Evolutionary conservation across 2,113 vertebrate genomes (phyloP).

Genomic region (Saguinus imperator): DNA sequence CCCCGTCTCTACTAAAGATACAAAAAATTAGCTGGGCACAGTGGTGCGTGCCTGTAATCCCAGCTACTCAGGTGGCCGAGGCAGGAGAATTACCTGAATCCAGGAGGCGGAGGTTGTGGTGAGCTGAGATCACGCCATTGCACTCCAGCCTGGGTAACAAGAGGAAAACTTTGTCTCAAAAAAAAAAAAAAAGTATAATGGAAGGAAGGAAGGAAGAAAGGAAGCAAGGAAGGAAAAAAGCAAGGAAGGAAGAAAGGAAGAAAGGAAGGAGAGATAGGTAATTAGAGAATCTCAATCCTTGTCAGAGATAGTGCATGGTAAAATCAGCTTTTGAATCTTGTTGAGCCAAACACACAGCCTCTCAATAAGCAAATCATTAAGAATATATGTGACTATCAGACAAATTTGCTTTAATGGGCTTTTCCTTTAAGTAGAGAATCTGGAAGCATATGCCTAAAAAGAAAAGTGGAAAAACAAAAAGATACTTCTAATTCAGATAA

Average conservation of each 20-base stretch:
- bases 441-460: not conserved
- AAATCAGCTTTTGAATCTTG: not conserved
- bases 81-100: too few relatives aligned
- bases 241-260: fast-evolving
- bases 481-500: not conserved
- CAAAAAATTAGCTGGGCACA: too few relatives aligned
- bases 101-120: too few relatives aligned
- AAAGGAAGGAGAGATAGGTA: not conserved
- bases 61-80: too few relatives aligned
- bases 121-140: too few relatives aligned
- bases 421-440: not conserved
- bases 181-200: too few relatives aligned
- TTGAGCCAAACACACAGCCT: not conserved
- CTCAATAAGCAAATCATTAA: not conserved
- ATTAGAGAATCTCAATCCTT: constrained; percentile 15
- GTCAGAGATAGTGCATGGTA: not conserved
- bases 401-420: not conserved
- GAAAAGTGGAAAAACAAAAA: not conserved
- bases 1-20: too few relatives aligned
- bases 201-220: too few relatives aligned
- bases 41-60: too few relatives aligned
- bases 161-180: too few relatives aligned
- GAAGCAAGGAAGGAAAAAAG: too few relatives aligned
- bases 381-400: not conserved
- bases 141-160: too few relatives aligned